Conservation (phyloP, 2,113 vertebrate species). For the Leptodactylus fuscus region DNA sequence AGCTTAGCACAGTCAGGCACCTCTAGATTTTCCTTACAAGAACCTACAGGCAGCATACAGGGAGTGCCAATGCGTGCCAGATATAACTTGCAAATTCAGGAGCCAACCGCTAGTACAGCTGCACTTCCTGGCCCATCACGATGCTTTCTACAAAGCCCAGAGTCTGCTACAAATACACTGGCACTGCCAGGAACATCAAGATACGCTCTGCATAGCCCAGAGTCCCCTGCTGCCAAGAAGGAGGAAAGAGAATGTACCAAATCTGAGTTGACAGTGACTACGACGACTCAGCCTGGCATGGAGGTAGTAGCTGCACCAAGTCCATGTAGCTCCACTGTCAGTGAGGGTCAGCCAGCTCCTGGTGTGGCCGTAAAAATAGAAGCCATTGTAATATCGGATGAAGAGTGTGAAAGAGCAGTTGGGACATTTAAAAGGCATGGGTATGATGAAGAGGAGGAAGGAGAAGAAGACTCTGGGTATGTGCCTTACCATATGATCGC, state of each 20-base stretch:
- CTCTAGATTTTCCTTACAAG: conserved; percentile 37
- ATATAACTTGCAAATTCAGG: conserved; percentile 48
- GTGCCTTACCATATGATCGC: conserved; percentile 72
- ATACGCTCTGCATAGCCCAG: conserved; percentile 11
- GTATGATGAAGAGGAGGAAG: conserved; percentile 42
- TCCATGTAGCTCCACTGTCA: conserved; percentile 89
- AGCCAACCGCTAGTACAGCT: conserved; percentile 6
- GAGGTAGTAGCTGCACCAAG: conserved; percentile 76
- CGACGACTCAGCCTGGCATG: conserved; percentile 89
- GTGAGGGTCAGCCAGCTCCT: conserved; percentile 41
- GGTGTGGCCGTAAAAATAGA: conserved; percentile 82
- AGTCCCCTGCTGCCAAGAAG: conserved; percentile 53
- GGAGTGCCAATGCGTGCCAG: conserved; percentile 60
- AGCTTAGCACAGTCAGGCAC: neutral
- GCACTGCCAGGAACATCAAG: conserved; percentile 37
- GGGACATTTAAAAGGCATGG: conserved; percentile 47
- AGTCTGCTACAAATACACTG: neutral
- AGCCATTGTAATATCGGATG: conserved; percentile 92
- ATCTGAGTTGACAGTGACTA: conserved; percentile 54
- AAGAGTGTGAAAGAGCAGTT: conserved; percentile 75
- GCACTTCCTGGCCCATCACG: conserved; percentile 46
- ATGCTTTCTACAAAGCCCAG: conserved; percentile 62
- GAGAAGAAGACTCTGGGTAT: conserved; percentile 62
- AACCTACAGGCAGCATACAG: conserved; percentile 55
- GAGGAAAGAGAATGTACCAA: conserved; percentile 38